Percentiles rank a stretch among this genome's conserved stretches.
These are phyloP conservation scores for Prochilodus magdalenae DNA, from an alignment of 2,113 vertebrate genomes.

Conservation along the genomic window DNA sequence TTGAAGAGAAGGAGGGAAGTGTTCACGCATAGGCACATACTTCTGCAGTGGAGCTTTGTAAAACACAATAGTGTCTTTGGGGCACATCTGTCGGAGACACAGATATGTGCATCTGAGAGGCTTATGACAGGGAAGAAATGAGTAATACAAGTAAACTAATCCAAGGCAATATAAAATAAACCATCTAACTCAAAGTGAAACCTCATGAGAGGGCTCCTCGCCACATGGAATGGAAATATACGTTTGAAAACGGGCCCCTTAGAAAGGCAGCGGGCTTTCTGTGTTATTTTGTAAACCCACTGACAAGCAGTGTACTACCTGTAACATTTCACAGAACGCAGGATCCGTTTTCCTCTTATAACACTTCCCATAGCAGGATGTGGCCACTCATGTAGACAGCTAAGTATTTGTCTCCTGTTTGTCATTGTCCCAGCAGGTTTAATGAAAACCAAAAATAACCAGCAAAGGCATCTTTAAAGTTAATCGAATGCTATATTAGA, in stretches of 20 bases:
- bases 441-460: neutral
- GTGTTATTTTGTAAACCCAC: neutral
- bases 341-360: conserved; percentile 15
- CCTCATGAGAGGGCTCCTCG: conserved; percentile 31
- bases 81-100: conserved; percentile 45
- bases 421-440: neutral
- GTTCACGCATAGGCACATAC: conserved; percentile 8
- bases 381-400: conserved; percentile 1
- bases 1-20: conserved; percentile 38
- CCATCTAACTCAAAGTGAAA: conserved; percentile 43
- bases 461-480: neutral
- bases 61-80: conserved; percentile 41
- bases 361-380: conserved; percentile 51
- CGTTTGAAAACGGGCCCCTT: conserved; percentile 15
- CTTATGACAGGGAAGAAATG: conserved; percentile 49
- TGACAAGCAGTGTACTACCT: conserved; percentile 43
- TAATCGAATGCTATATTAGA: neutral
- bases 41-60: conserved; percentile 16
- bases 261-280: neutral
- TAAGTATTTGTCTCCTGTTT: conserved; percentile 52
- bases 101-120: conserved; percentile 38
- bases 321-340: conserved; percentile 10
- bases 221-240: conserved; percentile 47
- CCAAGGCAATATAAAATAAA: conserved; percentile 54
- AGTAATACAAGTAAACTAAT: conserved; percentile 51